phyloP scores from a whole-genome alignment of 2,113 vertebrate genomes.

The Corvus cornix region DNA sequence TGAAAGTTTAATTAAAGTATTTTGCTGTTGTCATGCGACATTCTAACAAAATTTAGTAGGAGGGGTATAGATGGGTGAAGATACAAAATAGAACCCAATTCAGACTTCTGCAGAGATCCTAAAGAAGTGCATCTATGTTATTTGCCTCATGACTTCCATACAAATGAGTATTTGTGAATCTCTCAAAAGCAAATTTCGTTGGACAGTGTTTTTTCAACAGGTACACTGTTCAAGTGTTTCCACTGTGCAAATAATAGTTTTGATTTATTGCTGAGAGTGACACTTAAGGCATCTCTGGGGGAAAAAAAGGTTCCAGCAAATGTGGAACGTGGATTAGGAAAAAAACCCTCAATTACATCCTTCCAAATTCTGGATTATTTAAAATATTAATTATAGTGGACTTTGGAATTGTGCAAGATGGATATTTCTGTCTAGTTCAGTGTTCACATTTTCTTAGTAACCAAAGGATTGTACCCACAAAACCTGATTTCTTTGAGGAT shows the following conservation, averaged over 20 bases:
- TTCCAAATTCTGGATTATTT: background rate
- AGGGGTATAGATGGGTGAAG: background rate
- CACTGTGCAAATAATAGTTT: background rate
- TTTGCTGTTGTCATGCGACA: background rate
- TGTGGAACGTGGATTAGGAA: background rate
- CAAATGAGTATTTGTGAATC: background rate
- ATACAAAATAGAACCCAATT: background rate
- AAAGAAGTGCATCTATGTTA: background rate
- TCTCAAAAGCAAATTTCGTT: background rate
- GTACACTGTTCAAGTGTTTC: background rate
- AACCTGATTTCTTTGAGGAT: background rate
- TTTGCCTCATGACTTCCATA: background rate
- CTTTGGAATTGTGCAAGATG: background rate
- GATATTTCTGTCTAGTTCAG: background rate
- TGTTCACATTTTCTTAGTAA: background rate
- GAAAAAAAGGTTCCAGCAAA: accelerated
- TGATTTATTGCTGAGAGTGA: background rate
- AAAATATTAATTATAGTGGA: background rate
- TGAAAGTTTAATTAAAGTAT: background rate
- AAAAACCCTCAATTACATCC: background rate
- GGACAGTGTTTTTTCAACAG: background rate
- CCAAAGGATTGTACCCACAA: background rate
- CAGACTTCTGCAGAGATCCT: background rate
- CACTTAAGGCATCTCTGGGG: background rate
- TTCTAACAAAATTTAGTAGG: background rate